Conservation (phyloP, 2,797 vertebrate species). For the Callimico goeldii region DNA sequence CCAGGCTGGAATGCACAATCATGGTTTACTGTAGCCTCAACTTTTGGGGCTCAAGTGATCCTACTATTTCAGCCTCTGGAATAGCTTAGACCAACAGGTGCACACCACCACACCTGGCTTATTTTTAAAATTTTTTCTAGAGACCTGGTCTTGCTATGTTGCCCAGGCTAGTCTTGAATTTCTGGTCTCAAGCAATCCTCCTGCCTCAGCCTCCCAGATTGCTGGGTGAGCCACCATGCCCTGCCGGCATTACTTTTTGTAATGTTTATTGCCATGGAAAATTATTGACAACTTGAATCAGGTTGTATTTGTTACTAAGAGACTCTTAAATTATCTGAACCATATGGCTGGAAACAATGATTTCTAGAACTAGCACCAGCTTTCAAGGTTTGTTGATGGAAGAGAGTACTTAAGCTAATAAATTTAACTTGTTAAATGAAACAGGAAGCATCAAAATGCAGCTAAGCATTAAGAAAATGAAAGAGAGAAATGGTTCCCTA, state of each 20-base stretch:
- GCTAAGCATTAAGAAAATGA: not conserved
- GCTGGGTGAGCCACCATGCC: not conserved
- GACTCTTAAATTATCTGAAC: not conserved
- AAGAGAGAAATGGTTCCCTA: not conserved
- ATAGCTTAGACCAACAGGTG: not conserved
- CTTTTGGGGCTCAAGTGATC: not conserved
- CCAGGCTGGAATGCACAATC: not conserved
- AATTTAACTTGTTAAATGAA: not conserved
- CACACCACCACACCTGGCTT: not conserved
- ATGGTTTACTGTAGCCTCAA: not conserved
- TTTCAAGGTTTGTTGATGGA: not conserved
- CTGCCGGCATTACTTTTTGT: not conserved
- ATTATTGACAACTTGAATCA: not conserved
- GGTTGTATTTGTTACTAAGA: not conserved
- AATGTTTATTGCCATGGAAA: not conserved
- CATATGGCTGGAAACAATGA: not conserved
- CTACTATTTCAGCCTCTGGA: not conserved
- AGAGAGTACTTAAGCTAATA: not conserved
- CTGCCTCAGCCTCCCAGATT: not conserved
- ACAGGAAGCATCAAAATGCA: not conserved
- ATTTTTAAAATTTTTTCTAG: not conserved
- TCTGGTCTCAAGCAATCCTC: not conserved
- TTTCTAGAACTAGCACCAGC: not conserved
- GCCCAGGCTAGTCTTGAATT: not conserved
- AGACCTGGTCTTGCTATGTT: not conserved